Conservation (phyloP, 2,888 invertebrate genomes). For the Rapana venosa region DNA sequence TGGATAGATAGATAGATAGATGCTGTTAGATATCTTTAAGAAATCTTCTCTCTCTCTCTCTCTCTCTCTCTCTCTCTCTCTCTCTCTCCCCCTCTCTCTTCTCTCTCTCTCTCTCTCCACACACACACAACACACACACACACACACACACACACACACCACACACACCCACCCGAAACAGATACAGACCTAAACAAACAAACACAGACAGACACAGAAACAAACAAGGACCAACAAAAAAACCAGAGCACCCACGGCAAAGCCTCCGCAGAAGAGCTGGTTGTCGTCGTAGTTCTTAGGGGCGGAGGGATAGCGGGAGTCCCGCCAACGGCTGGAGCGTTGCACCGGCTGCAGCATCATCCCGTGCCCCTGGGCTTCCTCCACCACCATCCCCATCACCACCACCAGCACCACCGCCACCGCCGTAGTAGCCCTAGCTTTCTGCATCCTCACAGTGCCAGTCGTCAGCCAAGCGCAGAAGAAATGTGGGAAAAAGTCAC, state of each 20-base stretch:
- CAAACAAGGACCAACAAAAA: too few relatives aligned
- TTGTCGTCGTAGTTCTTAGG: not conserved
- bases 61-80: not conserved
- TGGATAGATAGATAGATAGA: too few relatives aligned
- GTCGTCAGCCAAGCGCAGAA: too few relatives aligned
- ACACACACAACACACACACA: not conserved
- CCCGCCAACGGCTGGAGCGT: constrained; percentile 19
- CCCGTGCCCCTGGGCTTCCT: constrained; percentile 1
- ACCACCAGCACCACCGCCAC: not conserved
- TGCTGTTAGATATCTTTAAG: too few relatives aligned
- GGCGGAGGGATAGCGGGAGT: too few relatives aligned
- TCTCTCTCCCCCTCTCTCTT: not conserved
- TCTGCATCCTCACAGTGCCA: too few relatives aligned
- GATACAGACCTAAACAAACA: too few relatives aligned
- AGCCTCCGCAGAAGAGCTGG: constrained; percentile 32
- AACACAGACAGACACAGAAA: too few relatives aligned
- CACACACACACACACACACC: not conserved
- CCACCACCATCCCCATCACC: constrained; percentile 1
- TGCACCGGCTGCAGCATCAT: constrained; percentile 9
- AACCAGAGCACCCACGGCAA: not conserved
- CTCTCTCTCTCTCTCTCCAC: not conserved
- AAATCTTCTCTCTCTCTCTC: not conserved
- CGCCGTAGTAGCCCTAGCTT: not conserved
- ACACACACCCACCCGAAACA: not conserved
- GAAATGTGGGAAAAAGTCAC: too few relatives aligned